A percentile compares a stretch with the other conserved stretches of the same genome.
These are phyloP conservation scores for Druon quercuslanigerum DNA, from an alignment of 1,140 invertebrate species.

Conservation along the genomic window DNA sequence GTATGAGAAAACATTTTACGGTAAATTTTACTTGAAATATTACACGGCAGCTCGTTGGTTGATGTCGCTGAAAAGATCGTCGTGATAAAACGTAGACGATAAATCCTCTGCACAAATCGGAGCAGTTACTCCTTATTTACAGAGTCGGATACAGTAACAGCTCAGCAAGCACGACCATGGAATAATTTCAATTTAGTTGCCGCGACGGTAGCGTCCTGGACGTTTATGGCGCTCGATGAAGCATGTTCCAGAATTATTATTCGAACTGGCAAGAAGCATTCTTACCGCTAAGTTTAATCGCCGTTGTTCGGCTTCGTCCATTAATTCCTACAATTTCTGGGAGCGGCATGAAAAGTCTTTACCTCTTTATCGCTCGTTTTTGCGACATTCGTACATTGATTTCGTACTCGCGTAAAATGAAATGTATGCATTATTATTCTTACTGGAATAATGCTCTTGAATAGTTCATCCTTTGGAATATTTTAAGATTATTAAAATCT, in stretches of 20 bases:
- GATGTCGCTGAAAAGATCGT: slow-evolving; percentile 47
- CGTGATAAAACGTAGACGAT: slow-evolving; percentile 54
- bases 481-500: too few relatives aligned
- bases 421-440: too few relatives aligned
- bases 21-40: slow-evolving; percentile 29
- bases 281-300: slow-evolving; percentile 52
- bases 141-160: slow-evolving; percentile 39
- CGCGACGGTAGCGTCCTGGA: slow-evolving; percentile 34
- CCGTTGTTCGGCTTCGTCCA: slow-evolving; percentile 47
- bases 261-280: slow-evolving; percentile 50
- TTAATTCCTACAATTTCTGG: slow-evolving; percentile 1
- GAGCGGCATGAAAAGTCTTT: too few relatives aligned
- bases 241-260: slow-evolving; percentile 59
- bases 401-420: too few relatives aligned
- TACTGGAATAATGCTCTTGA: too few relatives aligned
- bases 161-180: slow-evolving; percentile 34
- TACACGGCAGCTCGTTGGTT: slow-evolving; percentile 12
- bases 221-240: slow-evolving; percentile 61
- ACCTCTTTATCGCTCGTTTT: too few relatives aligned
- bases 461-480: too few relatives aligned
- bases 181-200: slow-evolving; percentile 58
- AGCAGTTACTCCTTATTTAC: slow-evolving; percentile 55
- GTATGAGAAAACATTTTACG: slow-evolving; percentile 24
- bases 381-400: too few relatives aligned
- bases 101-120: slow-evolving; percentile 47